Evolutionary conservation across 1,140 invertebrate species (phyloP), one percentile per base, ranked within the genome.

Genomic region (Fopius arisanus): DNA sequence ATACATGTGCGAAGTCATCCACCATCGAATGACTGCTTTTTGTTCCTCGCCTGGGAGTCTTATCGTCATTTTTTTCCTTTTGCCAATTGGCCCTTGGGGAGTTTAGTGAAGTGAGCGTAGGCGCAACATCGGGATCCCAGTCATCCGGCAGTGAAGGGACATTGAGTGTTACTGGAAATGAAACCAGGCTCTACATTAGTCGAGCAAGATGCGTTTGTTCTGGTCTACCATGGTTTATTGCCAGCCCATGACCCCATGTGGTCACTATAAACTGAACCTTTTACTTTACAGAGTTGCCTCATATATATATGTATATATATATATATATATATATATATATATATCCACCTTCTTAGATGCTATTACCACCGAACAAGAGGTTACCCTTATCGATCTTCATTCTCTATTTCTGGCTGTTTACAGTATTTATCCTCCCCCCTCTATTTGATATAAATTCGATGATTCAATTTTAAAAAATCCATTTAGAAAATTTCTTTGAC

Each of bases 241-340:
- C 85, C 78, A 74, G 59, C 83, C 87, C 84, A 84, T 88, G 86
- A 87, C 86, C 86, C 84, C 85, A 83, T 87, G 86, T 86, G 87
- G 87, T 88, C 86, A 87, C 86, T 87, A 87, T 87, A 88, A 86
- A 86, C 85, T 85, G 87, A 87, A 85, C 80, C 82, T 86, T 83
- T 80, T 83, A 82, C 83, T 81, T 83, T 73, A 63, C 33, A 66
- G 28, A 67, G 29, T 69, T n/a, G 68, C 66, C 51, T 43, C 19
- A 59, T 70, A 65, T 80, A 54, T 80, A 79, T 70, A 75, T 81
- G 83, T 80, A 82, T 31, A 31, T 31, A 70, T 70, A 65, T 80
- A 54, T 80, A 79, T 70, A 75, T 81, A 84, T 80, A 82, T 31
- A 70, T 70, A 65, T 80, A 54, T 80, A 79, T 70, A 75, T 81